These are phyloP conservation scores for Drosophila sp. DNA, from an alignment of 1,140 invertebrate genomes.

Conservation along the genomic window DNA sequence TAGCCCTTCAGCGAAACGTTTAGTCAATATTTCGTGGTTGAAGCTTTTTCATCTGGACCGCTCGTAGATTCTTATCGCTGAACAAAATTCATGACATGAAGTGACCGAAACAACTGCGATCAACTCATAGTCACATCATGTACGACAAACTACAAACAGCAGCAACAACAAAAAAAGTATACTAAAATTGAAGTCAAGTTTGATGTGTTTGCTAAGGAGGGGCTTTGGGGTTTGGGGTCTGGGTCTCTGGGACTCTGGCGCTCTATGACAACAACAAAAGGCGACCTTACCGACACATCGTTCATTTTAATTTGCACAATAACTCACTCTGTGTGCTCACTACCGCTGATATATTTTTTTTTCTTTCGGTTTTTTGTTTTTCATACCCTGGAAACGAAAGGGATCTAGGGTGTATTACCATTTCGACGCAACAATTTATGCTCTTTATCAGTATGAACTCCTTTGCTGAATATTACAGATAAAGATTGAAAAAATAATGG, in stretches of 20 bases:
- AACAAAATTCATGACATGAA: slow-evolving; percentile 18
- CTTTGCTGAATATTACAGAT: no score
- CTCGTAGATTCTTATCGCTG: slow-evolving; percentile 26
- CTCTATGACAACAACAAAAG: slow-evolving; percentile 58
- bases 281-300: slow-evolving; percentile 76
- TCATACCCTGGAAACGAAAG: not conserved
- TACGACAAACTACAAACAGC: slow-evolving; percentile 16
- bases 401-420: not conserved
- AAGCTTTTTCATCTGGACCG: slow-evolving; percentile 29
- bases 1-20: slow-evolving; percentile 2
- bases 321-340: slow-evolving; percentile 20
- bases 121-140: slow-evolving; percentile 29
- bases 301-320: slow-evolving; percentile 80
- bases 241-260: slow-evolving; percentile 47
- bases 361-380: not conserved
- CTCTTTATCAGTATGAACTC: no score
- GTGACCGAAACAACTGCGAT: slow-evolving; percentile 12
- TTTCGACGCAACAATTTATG: no score
- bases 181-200: slow-evolving; percentile 14
- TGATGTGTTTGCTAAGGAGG: slow-evolving; percentile 14
- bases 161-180: not conserved
- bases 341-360: slow-evolving; percentile 30
- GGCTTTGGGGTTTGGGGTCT: slow-evolving; percentile 13
- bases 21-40: slow-evolving; percentile 30
- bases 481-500: no score